These are phyloP conservation scores for Ochropacha duplaris DNA, from an alignment of 2,888 invertebrate genomes.

Conservation along the genomic window DNA sequence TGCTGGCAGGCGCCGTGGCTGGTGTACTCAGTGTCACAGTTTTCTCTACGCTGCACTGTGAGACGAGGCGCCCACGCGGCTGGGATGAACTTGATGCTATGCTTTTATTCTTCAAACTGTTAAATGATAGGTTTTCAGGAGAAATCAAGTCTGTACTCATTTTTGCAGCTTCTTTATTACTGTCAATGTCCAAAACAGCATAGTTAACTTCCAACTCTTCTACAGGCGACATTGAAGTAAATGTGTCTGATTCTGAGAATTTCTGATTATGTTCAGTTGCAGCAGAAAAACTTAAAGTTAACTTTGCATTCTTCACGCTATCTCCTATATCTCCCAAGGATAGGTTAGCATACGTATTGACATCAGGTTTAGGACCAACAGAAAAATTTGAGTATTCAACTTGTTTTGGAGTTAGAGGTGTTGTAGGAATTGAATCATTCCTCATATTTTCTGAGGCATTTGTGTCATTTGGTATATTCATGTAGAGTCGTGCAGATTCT, in stretches of 20 bases:
- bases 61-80: conserved; percentile 53
- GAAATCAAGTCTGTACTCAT: conserved; percentile 48
- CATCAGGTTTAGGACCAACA: conserved; percentile 54
- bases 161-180: conserved; percentile 66
- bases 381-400: conserved; percentile 69
- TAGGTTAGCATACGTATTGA: conserved; percentile 72
- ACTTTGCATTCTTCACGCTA: conserved; percentile 51
- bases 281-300: conserved; percentile 38
- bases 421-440: conserved; percentile 54
- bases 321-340: conserved; percentile 64
- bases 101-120: conserved; percentile 61
- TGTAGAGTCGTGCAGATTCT: conserved; percentile 65
- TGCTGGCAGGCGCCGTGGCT: conserved; percentile 79
- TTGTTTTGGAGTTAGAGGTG: conserved; percentile 67
- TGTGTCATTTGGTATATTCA: conserved; percentile 65
- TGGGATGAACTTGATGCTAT: conserved; percentile 56
- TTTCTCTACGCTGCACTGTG: conserved; percentile 66
- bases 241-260: conserved; percentile 72
- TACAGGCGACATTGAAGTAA: conserved; percentile 67
- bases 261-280: conserved; percentile 57
- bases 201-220: conserved; percentile 86
- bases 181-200: conserved; percentile 90
- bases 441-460: conserved; percentile 42
- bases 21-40: conserved; percentile 30
- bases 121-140: conserved; percentile 59